Percentiles rank a stretch among this genome's conserved stretches.
phyloP scores from a whole-genome alignment of 2,113 vertebrate species.

The Heteronetta atricapilla region DNA sequence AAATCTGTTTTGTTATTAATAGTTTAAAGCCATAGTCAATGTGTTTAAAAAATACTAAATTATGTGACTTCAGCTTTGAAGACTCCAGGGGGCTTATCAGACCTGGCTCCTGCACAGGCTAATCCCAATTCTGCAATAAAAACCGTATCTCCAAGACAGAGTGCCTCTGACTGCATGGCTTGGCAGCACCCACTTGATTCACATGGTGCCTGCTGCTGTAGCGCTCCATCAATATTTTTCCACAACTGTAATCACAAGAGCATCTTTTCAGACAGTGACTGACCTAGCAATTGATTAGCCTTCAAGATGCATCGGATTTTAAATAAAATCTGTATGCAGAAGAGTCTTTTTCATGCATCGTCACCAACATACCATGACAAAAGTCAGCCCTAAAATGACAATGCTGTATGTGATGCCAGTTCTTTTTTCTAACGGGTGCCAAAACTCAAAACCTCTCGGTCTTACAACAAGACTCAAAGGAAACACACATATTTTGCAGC shows the following conservation, averaged over 20 bases:
- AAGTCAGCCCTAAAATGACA: not conserved
- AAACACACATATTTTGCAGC: not conserved
- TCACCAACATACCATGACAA: not conserved
- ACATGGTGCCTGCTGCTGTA: not conserved
- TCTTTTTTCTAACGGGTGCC: not conserved
- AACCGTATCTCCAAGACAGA: not conserved
- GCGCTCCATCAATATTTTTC: not conserved
- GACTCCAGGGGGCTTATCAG: slow-evolving; percentile 13
- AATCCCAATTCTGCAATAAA: slow-evolving; percentile 24
- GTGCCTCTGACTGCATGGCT: not conserved
- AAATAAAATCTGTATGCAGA: not conserved
- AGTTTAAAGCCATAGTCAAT: not conserved
- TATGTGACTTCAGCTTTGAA: not conserved
- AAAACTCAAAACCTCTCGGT: not conserved
- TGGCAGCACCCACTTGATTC: slow-evolving; percentile 8
- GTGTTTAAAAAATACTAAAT: not conserved
- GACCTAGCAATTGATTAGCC: slow-evolving; percentile 27
- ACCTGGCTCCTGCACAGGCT: not conserved
- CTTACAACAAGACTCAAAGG: not conserved
- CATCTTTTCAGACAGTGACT: slow-evolving; percentile 1
- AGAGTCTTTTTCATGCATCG: not conserved
- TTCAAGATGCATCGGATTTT: not conserved
- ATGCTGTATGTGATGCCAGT: not conserved
- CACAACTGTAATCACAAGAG: not conserved
- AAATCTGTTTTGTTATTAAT: not conserved